Evolutionary conservation across 1,140 invertebrate genomes (phyloP).

Genomic region (Drosophila sechellia): DNA sequence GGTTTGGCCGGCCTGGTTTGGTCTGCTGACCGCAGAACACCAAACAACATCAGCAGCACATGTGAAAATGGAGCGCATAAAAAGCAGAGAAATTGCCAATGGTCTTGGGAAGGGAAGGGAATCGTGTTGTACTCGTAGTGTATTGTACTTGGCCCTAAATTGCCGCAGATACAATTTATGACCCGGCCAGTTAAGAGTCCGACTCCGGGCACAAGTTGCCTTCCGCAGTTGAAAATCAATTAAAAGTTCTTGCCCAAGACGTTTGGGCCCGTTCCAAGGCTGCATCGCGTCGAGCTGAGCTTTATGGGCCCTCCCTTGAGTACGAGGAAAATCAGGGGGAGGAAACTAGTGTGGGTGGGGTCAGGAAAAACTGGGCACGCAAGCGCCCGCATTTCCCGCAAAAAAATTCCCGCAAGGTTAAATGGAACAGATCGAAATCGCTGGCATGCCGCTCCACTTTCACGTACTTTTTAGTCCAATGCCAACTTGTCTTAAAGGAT

Average conservation of each 20-base stretch:
- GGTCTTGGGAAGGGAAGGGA: neutral
- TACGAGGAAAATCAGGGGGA: neutral
- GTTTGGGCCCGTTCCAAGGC: slow-evolving; percentile 43
- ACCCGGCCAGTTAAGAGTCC: slow-evolving; percentile 67
- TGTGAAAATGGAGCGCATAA: slow-evolving; percentile 69
- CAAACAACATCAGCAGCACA: slow-evolving; percentile 49
- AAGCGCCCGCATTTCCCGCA: slow-evolving; percentile 32
- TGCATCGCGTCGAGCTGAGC: slow-evolving; percentile 14
- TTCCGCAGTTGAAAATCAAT: slow-evolving; percentile 72
- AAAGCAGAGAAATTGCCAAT: slow-evolving; percentile 52
- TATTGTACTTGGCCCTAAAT: slow-evolving; percentile 65
- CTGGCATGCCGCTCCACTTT: slow-evolving; percentile 36
- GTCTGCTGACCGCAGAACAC: slow-evolving; percentile 53
- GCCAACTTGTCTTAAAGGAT: slow-evolving; percentile 36
- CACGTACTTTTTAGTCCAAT: slow-evolving; percentile 43
- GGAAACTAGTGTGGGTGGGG: neutral
- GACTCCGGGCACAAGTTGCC: slow-evolving; percentile 46
- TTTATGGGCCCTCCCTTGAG: slow-evolving; percentile 30
- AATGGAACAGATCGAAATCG: slow-evolving; percentile 39
- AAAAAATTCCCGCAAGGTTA: slow-evolving; percentile 25
- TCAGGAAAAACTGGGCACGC: slow-evolving; percentile 27
- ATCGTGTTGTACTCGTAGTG: neutral
- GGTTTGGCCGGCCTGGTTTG: neutral
- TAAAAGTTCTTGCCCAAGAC: slow-evolving; percentile 79
- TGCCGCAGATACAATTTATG: slow-evolving; percentile 81